These are phyloP conservation scores for Trachelus iudaicus DNA, from an alignment of 2,888 invertebrate species.

Conservation along the genomic window DNA sequence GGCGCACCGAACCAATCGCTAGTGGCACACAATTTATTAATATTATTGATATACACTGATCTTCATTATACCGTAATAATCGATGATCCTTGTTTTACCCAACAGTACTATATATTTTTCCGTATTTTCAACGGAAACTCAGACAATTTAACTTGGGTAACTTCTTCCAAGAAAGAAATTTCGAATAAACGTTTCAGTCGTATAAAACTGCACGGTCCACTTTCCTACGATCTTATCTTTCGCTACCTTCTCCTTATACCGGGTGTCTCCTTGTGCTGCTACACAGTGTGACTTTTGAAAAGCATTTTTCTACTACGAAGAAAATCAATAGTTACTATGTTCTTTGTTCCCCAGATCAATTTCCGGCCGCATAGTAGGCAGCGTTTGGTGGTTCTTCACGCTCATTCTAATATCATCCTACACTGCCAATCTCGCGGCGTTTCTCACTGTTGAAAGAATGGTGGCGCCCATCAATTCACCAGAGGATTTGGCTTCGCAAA, in stretches of 20 bases:
- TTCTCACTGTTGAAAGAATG: conserved; percentile 96
- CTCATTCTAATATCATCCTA: conserved; percentile 97
- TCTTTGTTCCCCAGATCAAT: conserved; percentile 71
- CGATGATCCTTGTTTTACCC: not conserved
- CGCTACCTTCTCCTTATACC: not conserved
- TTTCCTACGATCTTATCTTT: not conserved
- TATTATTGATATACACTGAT: not conserved
- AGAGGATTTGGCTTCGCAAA: conserved; percentile 90
- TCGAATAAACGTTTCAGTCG: not conserved
- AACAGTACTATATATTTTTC: not conserved
- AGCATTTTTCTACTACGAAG: not conserved
- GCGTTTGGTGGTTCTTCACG: conserved; percentile 99
- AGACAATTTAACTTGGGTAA: not conserved
- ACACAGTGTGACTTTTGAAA: not conserved
- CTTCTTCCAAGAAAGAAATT: not conserved
- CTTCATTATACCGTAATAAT: not conserved
- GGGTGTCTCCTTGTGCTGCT: not conserved
- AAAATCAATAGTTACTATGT: not conserved
- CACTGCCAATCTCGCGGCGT: conserved; percentile 98
- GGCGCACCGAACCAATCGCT: not conserved
- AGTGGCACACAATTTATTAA: not conserved
- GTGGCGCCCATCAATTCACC: conserved; percentile 94
- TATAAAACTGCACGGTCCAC: not conserved
- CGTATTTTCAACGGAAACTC: not conserved
- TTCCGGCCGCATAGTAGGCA: conserved; percentile 95